Evolutionary conservation across 1,140 invertebrate genomes (phyloP).

Genomic region (Drosophila hydei): DNA sequence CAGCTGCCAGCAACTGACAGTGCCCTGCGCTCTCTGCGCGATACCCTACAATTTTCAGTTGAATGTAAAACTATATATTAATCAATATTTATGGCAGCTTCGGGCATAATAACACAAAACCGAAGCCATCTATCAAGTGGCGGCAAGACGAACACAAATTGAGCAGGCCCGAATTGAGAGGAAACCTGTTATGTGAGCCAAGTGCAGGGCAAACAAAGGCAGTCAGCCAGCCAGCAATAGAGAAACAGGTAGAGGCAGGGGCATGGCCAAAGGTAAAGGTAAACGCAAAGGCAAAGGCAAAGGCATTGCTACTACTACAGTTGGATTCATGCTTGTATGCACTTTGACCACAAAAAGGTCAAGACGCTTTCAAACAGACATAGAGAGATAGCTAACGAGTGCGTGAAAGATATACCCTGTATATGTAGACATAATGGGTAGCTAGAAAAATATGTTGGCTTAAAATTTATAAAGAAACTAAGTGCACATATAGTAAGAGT

Average conservation of each 20-base stretch:
- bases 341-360: slow-evolving; percentile 81
- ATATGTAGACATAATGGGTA: not conserved
- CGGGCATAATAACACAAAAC: slow-evolving; percentile 34
- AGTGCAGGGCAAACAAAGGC: slow-evolving; percentile 52
- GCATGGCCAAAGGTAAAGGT: slow-evolving; percentile 31
- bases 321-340: slow-evolving; percentile 78
- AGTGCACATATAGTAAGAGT: too few relatives aligned
- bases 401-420: slow-evolving; percentile 23
- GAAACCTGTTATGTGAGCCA: slow-evolving; percentile 68
- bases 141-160: slow-evolving; percentile 32
- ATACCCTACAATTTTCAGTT: too few relatives aligned
- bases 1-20: slow-evolving; percentile 51
- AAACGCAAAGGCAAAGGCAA: slow-evolving; percentile 24
- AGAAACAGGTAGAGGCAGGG: slow-evolving; percentile 33
- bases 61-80: slow-evolving; percentile 79
- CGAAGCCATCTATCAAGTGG: slow-evolving; percentile 66
- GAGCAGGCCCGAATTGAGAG: slow-evolving; percentile 38
- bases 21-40: not conserved
- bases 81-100: slow-evolving; percentile 76
- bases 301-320: slow-evolving; percentile 48
- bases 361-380: slow-evolving; percentile 57
- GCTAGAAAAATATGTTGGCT: too few relatives aligned
- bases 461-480: too few relatives aligned
- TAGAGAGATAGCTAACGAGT: not conserved
- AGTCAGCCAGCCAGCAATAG: not conserved